These are phyloP conservation scores for Crenuchus spilurus DNA, from an alignment of 2,797 vertebrate species.

Conservation along the genomic window DNA sequence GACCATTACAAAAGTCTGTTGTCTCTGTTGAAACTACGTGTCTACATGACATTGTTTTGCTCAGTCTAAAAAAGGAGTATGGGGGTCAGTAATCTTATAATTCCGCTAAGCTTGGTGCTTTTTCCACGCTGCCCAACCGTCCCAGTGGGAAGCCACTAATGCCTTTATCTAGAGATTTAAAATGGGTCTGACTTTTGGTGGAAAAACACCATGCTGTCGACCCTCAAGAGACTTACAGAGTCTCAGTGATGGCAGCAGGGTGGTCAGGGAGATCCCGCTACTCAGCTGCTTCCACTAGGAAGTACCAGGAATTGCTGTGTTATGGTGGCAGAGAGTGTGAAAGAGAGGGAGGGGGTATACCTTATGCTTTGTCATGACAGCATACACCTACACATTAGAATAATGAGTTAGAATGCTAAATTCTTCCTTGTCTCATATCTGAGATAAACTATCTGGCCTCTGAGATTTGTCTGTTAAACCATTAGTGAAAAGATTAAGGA, in stretches of 20 bases:
- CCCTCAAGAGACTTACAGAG: slow-evolving; percentile 34
- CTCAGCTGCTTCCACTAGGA: neutral
- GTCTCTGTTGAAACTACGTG: slow-evolving; percentile 20
- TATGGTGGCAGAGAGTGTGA: neutral
- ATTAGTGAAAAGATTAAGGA: slow-evolving; percentile 69
- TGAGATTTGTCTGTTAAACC: slow-evolving; percentile 64
- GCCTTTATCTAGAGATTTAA: slow-evolving; percentile 55
- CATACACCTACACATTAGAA: neutral
- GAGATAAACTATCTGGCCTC: slow-evolving; percentile 44
- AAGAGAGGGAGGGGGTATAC: neutral
- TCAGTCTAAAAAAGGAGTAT: slow-evolving; percentile 43
- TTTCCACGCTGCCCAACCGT: slow-evolving; percentile 29
- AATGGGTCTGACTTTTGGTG: slow-evolving; percentile 54
- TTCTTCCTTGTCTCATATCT: neutral
- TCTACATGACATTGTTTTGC: slow-evolving; percentile 46
- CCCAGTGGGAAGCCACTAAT: slow-evolving; percentile 51
- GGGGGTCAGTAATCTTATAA: slow-evolving; percentile 71
- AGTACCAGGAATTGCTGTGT: neutral
- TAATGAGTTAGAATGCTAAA: neutral
- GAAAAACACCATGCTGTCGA: slow-evolving; percentile 47
- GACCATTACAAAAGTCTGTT: neutral
- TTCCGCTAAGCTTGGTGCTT: slow-evolving; percentile 60
- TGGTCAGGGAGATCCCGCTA: slow-evolving; percentile 37
- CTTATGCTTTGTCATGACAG: neutral
- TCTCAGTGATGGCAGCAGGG: slow-evolving; percentile 36